Base-by-base conservation (phyloP, 2,888 invertebrate genomes). In the Clitarchus hookeri region DNA sequence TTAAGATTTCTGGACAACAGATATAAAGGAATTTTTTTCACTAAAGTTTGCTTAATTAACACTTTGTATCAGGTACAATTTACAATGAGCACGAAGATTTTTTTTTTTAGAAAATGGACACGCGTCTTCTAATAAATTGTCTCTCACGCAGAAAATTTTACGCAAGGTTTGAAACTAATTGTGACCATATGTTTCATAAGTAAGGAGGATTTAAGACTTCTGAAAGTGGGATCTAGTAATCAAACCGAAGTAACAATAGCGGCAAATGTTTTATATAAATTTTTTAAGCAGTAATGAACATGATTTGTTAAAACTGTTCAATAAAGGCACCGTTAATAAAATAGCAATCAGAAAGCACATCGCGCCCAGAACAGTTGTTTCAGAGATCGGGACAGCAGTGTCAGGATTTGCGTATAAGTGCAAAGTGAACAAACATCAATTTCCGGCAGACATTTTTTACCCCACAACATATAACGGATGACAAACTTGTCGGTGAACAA, bases 1-100 rank as follows among this genome's bases (percentile, higher is more conserved):
- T 65, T 65, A 23, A 16, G 16, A 65, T 19, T 12, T 65, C 65
- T 65, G 23, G 65, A 65, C 23, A n/a, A 23, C 65, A n/a, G 65
- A 65, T 8, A 65, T 2, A n/a, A 23, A 65, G 65, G n/a, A 48
- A 48, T 48, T 48, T n/a, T 65, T n/a, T n/a, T n/a, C 65, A n/a
- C 65, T n/a, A 65, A 65, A 65, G 8, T 16, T 48, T n/a, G 65
- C n/a, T 65, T 65, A 65, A 65, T 65, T 65, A 65, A 65, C 65
- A 65, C 65, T 65, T 65, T 65, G 65, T 65, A 65, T 65, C 65
- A 65, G 65, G 65, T 65, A 65, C 65, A 16, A 65, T 48, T 65
- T 19, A 65, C 65, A 65, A 19, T 65, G 65, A 65, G 65, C 65
- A 65, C 36, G 4, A 3, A 3, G 36, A 36, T 48, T 13, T 48